Base-by-base conservation (phyloP, 1,140 invertebrate genomes). In the Nymphalis io region DNA sequence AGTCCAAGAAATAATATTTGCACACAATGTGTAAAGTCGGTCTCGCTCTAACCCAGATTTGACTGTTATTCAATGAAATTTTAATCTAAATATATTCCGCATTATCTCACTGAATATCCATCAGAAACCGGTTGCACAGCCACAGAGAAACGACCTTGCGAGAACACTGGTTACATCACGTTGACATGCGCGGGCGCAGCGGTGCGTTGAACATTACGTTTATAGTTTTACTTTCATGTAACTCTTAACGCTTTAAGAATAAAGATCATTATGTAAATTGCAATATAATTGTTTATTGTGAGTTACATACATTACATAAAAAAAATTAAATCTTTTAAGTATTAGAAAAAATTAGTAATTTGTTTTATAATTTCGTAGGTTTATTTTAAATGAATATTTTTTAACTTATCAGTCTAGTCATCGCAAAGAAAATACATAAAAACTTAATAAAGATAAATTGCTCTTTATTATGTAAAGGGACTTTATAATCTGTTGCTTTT, bases 71-170 rank as follows among this genome's bases (percentile, higher is more conserved):
- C 18, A 55, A 55, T 55, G 12, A 38, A 38, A 59, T 16, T 39
- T 39, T 39, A 38, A 59, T 59, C 57, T 13, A 38, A 21, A 59
- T 6, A 6, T 39, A n/a, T n/a, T 48, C 16, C 10, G n/a, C 55
- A 20, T 67, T 67, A 18, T 70, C 60, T 51, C 61, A 38, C 23
- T 46, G 71, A 68, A 8, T 70, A 68, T 68, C 60, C 73, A 51
- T 39, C 16, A 60, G 57, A 63, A 77, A 79, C 79, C 79, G 79
- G 79, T 81, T 72, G 61, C 63, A 75, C 65, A 73, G 75, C 71
- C 68, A 75, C 75, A 73, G 66, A 64, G 68, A 74, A 60, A 57
- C 78, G 78, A 80, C 78, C 78, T 80, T 80, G 78, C 70, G 70
- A 58, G 70, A 64, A 63, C 69, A 55, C 73, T 42, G 44, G 53